These are phyloP conservation scores for Chironomus tentans DNA, from an alignment of 2,888 invertebrate species.

Conservation along the genomic window DNA sequence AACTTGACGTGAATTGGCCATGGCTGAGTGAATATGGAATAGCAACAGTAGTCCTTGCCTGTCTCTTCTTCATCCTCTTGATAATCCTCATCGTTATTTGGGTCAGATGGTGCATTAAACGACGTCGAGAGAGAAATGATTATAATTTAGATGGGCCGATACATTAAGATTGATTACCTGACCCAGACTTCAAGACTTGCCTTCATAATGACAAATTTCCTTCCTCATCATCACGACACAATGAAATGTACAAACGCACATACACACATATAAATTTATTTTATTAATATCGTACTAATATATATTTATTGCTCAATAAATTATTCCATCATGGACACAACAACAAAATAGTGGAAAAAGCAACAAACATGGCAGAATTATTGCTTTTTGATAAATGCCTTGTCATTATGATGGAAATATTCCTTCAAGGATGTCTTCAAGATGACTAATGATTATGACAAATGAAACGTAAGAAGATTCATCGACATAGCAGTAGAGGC, in stretches of 20 bases:
- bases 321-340: neutral
- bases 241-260: too few species aligned
- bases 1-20: conserved; percentile 50
- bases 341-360: neutral
- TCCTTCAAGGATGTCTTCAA: neutral
- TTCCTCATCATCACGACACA: neutral
- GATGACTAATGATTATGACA: neutral
- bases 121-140: neutral
- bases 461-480: too few species aligned
- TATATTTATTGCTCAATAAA: neutral
- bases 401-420: neutral
- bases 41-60: conserved; percentile 61
- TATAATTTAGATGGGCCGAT: neutral
- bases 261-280: neutral
- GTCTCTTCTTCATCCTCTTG: conserved; percentile 52
- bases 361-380: neutral
- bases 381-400: neutral
- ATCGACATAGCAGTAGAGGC: neutral
- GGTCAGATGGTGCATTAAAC: conserved; percentile 49
- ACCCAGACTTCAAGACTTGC: neutral
- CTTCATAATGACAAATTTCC: neutral
- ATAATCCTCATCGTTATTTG: conserved; percentile 49
- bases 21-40: conserved; percentile 46
- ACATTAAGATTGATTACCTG: neutral
- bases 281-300: neutral